These are phyloP conservation scores for Melanotaenia nigrans DNA, from an alignment of 2,797 vertebrate species.

Conservation along the genomic window DNA sequence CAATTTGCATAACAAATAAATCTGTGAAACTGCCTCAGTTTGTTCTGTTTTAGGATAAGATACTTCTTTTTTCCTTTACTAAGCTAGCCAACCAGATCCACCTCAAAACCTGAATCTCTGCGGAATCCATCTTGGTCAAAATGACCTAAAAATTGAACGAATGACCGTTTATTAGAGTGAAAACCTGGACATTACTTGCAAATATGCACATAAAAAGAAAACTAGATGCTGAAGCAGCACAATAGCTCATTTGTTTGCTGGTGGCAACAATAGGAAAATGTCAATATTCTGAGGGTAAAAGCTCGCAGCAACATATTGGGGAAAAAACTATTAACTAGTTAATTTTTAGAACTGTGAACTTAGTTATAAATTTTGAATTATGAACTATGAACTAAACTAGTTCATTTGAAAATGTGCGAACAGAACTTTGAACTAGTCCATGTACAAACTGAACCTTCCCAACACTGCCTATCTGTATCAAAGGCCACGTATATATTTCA, in stretches of 20 bases:
- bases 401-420: too few relatives aligned
- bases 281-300: too few relatives aligned
- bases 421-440: too few relatives aligned
- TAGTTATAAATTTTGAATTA: too few relatives aligned
- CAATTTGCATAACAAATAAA: not conserved
- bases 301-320: too few relatives aligned
- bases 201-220: conserved; percentile 21
- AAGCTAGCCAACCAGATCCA: not conserved
- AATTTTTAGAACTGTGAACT: too few relatives aligned
- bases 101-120: not conserved
- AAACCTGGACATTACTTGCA: conserved; percentile 14
- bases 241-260: conserved; percentile 37
- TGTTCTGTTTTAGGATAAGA: not conserved
- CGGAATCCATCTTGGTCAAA: not conserved
- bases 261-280: conserved; percentile 11
- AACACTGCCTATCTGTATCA: not conserved
- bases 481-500: not conserved
- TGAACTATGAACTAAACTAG: too few relatives aligned
- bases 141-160: conserved; percentile 11
- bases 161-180: conserved; percentile 4
- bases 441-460: too few relatives aligned
- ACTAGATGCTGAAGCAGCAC: conserved; percentile 25
- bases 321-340: too few relatives aligned
- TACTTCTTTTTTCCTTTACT: too few relatives aligned
- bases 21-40: not conserved